phyloP scores from a whole-genome alignment of 2,113 vertebrate species.

The Glaucomys volans region DNA sequence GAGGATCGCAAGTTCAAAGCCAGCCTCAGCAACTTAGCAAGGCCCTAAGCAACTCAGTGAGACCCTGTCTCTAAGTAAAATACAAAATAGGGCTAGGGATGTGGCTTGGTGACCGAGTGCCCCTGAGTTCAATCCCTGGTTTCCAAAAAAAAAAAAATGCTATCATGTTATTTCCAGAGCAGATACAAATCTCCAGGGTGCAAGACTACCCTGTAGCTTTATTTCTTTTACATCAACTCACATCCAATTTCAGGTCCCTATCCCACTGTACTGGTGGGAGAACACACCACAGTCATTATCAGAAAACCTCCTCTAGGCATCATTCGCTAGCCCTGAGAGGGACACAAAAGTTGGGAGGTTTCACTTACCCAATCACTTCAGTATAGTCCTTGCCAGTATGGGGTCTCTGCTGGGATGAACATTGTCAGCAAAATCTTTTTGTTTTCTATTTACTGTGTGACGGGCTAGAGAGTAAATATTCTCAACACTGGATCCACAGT shows the following conservation, averaged over 20 bases:
- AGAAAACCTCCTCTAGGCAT: background rate
- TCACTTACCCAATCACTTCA: background rate
- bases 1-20: no score
- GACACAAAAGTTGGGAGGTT: background rate
- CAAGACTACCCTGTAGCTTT: background rate
- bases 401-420: background rate
- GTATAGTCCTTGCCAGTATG: background rate
- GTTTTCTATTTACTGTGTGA: background rate
- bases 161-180: background rate
- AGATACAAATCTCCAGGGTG: background rate
- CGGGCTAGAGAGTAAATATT: background rate
- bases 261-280: background rate
- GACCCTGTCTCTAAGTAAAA: no score
- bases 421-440: background rate
- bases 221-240: background rate
- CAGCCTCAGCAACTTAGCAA: no score
- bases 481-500: background rate
- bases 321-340: rapidly evolving
- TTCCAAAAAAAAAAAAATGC: no score
- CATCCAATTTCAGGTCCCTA: background rate
- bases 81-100: no score
- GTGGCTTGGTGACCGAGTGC: no score
- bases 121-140: no score
- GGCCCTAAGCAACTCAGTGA: no score
- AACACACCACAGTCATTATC: background rate